A percentile compares a stretch with the other conserved stretches of the same genome.
phyloP scores from a whole-genome alignment of 2,797 vertebrate species.

The Trichosurus vulpecula region DNA sequence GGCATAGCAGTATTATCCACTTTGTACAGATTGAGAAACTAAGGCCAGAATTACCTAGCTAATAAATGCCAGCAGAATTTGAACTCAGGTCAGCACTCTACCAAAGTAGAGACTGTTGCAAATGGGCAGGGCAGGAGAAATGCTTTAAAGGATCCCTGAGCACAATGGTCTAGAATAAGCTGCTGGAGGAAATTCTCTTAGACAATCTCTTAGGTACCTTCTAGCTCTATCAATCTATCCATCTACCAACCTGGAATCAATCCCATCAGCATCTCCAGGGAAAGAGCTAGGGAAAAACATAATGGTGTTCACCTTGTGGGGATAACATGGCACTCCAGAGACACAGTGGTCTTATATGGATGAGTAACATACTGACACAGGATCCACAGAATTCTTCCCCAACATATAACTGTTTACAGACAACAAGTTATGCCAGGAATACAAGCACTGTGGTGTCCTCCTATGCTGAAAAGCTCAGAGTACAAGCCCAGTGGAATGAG shows the following conservation, averaged over 20 bases:
- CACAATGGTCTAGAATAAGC: background rate
- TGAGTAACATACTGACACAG: background rate
- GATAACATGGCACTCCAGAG: background rate
- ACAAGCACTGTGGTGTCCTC: background rate
- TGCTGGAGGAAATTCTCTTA: background rate
- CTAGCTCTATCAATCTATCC: background rate
- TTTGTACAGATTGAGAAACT: background rate
- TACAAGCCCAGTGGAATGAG: background rate
- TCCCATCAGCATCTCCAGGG: background rate
- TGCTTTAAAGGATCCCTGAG: background rate
- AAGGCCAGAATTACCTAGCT: background rate
- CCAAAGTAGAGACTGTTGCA: background rate
- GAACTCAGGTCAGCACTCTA: background rate
- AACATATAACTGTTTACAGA: background rate
- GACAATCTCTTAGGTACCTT: background rate
- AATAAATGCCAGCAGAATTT: background rate
- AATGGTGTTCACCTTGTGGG: background rate
- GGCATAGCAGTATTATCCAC: background rate
- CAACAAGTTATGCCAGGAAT: background rate
- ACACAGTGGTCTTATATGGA: fast-evolving
- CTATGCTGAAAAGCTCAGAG: background rate
- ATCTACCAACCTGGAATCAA: background rate
- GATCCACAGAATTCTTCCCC: background rate
- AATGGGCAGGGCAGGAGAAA: background rate
- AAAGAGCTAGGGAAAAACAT: background rate